A percentile compares a stretch with the other conserved stretches of the same genome.
Evolutionary conservation across 2,888 invertebrate species (phyloP).

Genomic region (Pachliopta kotzebuea): DNA sequence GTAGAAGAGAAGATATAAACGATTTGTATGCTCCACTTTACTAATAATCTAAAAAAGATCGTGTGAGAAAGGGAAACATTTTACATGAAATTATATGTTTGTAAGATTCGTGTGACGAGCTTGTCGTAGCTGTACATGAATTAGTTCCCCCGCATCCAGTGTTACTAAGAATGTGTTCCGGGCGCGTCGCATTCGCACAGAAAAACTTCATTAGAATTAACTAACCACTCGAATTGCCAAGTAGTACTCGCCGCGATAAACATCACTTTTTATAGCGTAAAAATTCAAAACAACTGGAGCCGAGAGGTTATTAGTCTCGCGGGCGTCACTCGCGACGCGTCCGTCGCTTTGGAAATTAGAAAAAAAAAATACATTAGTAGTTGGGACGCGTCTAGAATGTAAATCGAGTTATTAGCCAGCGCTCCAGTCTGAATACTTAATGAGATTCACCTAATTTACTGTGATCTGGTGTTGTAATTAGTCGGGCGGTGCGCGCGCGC

Average conservation of each 20-base stretch:
- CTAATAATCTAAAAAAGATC: too few species aligned
- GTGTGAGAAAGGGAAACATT: too few species aligned
- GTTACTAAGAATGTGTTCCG: too few species aligned
- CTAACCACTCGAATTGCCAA: neutral
- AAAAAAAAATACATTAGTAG: slow-evolving; percentile 8
- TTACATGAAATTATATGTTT: too few species aligned
- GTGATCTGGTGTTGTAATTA: neutral
- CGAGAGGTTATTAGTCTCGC: neutral
- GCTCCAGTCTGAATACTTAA: slow-evolving; percentile 15
- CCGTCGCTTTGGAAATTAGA: slow-evolving; percentile 12
- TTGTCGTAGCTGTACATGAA: too few species aligned
- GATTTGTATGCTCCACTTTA: too few species aligned
- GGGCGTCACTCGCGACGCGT: slow-evolving; percentile 3
- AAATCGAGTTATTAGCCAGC: slow-evolving; percentile 4
- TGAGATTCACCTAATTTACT: slow-evolving; percentile 9
- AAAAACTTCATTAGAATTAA: neutral
- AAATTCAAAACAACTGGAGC: too few species aligned
- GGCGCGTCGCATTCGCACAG: neutral
- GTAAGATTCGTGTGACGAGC: too few species aligned
- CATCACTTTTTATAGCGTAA: neutral
- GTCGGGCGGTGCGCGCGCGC: neutral
- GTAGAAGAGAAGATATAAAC: too few species aligned
- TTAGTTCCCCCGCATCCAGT: too few species aligned
- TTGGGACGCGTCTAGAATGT: slow-evolving; percentile 11
- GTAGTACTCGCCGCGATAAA: neutral